Conservation (phyloP, 2,888 invertebrate genomes). For the Falcaria lacertinaria region DNA sequence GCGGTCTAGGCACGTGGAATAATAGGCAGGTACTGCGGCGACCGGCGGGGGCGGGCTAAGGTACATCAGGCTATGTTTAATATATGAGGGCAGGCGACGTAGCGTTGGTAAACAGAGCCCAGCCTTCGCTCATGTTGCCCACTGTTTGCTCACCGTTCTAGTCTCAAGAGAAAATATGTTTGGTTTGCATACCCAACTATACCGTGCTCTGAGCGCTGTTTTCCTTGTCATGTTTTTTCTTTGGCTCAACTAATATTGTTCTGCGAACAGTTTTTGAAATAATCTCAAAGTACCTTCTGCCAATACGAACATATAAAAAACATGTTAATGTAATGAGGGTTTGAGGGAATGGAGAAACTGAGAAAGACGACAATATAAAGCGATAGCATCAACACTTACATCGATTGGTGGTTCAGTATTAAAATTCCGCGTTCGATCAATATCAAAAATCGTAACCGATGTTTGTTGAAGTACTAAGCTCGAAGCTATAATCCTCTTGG, state of each 20-base stretch:
- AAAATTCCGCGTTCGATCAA: conserved; percentile 42
- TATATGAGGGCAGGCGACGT: conserved; percentile 78
- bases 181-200: conserved; percentile 73
- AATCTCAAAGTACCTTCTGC: not conserved
- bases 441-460: conserved; percentile 70
- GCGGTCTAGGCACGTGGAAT: conserved; percentile 24
- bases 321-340: too few species aligned
- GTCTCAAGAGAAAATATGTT: conserved; percentile 79
- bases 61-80: conserved; percentile 71
- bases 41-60: conserved; percentile 43
- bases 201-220: conserved; percentile 53
- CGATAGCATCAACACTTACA: not conserved
- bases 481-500: conserved; percentile 68
- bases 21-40: conserved; percentile 20
- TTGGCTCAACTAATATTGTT: conserved; percentile 48
- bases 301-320: too few species aligned
- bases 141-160: conserved; percentile 73
- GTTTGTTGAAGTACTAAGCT: conserved; percentile 77
- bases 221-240: conserved; percentile 67
- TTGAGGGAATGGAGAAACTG: too few species aligned
- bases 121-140: conserved; percentile 69
- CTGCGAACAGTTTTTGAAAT: conserved; percentile 22
- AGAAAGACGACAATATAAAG: too few species aligned
- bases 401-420: conserved; percentile 14
- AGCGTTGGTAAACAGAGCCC: conserved; percentile 68